Conservation (phyloP, 1,140 invertebrate genomes). For the Hydropsyche tenuis region DNA sequence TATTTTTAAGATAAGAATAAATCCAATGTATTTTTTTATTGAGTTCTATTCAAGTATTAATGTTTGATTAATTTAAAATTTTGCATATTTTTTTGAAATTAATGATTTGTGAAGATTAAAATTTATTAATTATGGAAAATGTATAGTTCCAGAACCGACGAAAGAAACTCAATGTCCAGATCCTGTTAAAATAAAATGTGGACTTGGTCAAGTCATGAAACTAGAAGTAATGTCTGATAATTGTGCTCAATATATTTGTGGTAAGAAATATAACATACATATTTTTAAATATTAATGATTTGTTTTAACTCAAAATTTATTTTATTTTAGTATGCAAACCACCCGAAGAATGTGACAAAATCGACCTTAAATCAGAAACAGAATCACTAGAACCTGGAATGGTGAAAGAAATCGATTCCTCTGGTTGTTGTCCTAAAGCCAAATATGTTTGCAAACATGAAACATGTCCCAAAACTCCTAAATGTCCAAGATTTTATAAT, state of each 20-base stretch:
- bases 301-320: background rate
- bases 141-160: constrained; percentile 63
- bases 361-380: constrained; percentile 55
- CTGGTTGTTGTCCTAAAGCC: constrained; percentile 73
- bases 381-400: constrained; percentile 68
- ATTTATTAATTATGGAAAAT: background rate
- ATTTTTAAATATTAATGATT: constrained; percentile 7
- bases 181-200: constrained; percentile 71
- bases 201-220: constrained; percentile 73
- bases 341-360: constrained; percentile 68
- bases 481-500: constrained; percentile 68
- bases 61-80: no score
- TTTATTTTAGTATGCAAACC: constrained; percentile 69
- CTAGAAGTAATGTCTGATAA: constrained; percentile 65
- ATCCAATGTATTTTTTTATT: no score
- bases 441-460: constrained; percentile 67
- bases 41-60: no score
- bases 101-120: no score
- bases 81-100: no score
- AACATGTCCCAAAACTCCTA: constrained; percentile 64
- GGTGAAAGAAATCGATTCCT: constrained; percentile 62
- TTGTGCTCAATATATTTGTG: constrained; percentile 74
- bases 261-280: constrained; percentile 58
- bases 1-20: no score
- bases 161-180: constrained; percentile 64